Evolutionary conservation across 1,140 invertebrate genomes (phyloP).

Genomic region (Drosophila nebulosa): DNA sequence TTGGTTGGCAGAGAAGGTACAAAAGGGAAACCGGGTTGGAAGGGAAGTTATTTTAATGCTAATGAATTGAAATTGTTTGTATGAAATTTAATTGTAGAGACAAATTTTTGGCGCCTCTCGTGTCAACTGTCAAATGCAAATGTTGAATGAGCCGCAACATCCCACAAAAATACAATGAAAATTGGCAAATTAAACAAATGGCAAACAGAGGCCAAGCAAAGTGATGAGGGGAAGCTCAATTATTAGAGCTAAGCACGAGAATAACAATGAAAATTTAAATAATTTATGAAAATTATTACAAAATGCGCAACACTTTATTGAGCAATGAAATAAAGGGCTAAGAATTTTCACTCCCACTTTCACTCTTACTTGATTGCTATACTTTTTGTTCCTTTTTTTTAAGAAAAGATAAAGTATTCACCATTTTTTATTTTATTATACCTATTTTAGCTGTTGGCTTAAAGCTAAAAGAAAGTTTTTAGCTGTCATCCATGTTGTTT

Average conservation of each 20-base stretch:
- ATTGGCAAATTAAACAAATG: conserved; percentile 36
- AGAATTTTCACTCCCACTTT: background rate
- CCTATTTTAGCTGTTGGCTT: too few species aligned
- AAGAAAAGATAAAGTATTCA: too few species aligned
- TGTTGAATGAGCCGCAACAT: conserved; percentile 56
- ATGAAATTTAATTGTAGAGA: conserved; percentile 62
- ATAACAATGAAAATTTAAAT: background rate
- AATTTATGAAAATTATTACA: background rate
- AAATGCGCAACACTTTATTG: background rate
- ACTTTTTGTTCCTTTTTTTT: too few species aligned
- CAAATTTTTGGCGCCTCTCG: conserved; percentile 38
- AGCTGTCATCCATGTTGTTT: background rate
- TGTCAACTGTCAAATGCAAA: conserved; percentile 68
- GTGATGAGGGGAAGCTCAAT: conserved; percentile 13
- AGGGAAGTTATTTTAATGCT: conserved; percentile 52
- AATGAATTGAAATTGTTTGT: conserved; percentile 74
- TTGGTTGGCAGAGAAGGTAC: conserved; percentile 16
- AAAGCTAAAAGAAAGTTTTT: too few species aligned
- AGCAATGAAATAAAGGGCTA: background rate
- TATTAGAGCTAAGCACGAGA: background rate
- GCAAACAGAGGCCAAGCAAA: conserved; percentile 10
- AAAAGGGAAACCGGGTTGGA: conserved; percentile 13
- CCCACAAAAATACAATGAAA: conserved; percentile 27
- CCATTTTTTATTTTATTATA: too few species aligned
- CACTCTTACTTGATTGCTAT: background rate